phyloP scores from a whole-genome alignment of 1,140 invertebrate species.

The Hesperophylax magnus region DNA sequence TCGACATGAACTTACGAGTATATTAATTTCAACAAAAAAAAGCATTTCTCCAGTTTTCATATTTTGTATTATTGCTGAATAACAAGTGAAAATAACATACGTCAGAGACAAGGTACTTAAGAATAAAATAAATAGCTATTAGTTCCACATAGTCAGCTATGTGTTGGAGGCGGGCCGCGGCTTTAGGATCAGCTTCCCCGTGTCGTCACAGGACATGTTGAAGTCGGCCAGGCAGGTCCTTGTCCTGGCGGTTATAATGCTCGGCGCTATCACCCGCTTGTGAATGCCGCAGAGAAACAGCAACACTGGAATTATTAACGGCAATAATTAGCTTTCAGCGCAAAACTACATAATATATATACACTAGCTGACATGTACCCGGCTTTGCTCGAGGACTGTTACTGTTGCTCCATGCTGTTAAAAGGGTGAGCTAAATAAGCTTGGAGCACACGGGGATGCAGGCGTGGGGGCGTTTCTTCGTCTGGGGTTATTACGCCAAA shows the following conservation, averaged over 20 bases:
- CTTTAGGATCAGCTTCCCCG: constrained; percentile 91
- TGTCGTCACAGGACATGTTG: constrained; percentile 98
- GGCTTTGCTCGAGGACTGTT: too few relatives aligned
- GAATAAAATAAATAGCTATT: constrained; percentile 23
- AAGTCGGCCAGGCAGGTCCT: constrained; percentile 92
- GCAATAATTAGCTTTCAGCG: too few relatives aligned
- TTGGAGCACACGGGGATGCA: too few relatives aligned
- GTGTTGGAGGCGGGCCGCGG: constrained; percentile 73
- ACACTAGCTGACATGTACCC: too few relatives aligned
- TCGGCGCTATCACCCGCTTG: constrained; percentile 94
- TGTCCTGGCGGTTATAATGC: constrained; percentile 93
- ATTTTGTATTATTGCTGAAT: constrained; percentile 24
- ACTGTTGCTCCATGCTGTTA: too few relatives aligned
- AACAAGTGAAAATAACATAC: constrained; percentile 44
- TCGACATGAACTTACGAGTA: too few relatives aligned
- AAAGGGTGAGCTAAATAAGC: too few relatives aligned
- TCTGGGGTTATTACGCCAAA: too few relatives aligned
- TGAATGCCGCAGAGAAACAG: constrained; percentile 95
- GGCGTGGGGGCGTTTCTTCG: too few relatives aligned
- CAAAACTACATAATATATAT: too few relatives aligned
- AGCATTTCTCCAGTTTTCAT: neutral
- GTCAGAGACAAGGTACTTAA: neutral
- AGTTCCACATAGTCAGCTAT: neutral
- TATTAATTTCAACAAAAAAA: neutral
- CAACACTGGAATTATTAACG: constrained; percentile 75